Percentiles rank a stretch among this genome's conserved stretches.
These are phyloP conservation scores for Reticulitermes speratus DNA, from an alignment of 1,140 invertebrate species.

Conservation along the genomic window DNA sequence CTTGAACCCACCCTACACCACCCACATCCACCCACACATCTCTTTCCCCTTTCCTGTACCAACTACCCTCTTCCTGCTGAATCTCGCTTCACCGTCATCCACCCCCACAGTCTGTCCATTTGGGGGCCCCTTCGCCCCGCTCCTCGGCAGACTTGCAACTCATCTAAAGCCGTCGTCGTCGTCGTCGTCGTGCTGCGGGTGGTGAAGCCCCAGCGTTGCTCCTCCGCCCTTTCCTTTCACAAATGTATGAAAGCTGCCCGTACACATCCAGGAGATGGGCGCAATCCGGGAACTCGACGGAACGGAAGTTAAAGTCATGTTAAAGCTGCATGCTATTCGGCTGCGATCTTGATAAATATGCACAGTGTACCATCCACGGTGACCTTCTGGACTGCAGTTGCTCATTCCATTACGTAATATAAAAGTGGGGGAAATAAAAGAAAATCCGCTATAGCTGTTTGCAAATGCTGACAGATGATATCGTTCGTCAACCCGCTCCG, in stretches of 20 bases:
- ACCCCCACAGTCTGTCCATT: conserved; percentile 17
- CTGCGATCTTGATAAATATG: no score
- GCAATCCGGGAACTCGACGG: no score
- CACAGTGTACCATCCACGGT: no score
- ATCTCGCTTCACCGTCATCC: neutral
- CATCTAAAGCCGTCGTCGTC: neutral
- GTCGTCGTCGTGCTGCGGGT: neutral
- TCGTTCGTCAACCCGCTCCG: no score
- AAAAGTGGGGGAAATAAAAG: no score
- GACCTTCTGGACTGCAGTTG: no score
- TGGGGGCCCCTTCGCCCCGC: conserved; percentile 8
- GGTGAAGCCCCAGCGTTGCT: neutral
- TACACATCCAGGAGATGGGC: no score
- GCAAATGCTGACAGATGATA: no score
- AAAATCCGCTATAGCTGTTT: no score
- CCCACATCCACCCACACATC: conserved; percentile 21
- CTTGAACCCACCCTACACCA: conserved; percentile 6
- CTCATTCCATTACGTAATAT: no score
- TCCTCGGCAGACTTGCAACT: neutral
- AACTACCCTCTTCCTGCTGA: conserved; percentile 6
- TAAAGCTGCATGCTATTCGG: no score
- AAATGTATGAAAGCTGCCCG: neutral
- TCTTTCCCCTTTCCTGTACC: neutral
- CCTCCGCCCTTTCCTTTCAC: conserved; percentile 7
- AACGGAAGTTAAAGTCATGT: no score